A percentile compares a stretch with the other conserved stretches of the same genome.
These are phyloP conservation scores for Donacobius atricapilla DNA, from an alignment of 2,113 vertebrate genomes.

Conservation along the genomic window DNA sequence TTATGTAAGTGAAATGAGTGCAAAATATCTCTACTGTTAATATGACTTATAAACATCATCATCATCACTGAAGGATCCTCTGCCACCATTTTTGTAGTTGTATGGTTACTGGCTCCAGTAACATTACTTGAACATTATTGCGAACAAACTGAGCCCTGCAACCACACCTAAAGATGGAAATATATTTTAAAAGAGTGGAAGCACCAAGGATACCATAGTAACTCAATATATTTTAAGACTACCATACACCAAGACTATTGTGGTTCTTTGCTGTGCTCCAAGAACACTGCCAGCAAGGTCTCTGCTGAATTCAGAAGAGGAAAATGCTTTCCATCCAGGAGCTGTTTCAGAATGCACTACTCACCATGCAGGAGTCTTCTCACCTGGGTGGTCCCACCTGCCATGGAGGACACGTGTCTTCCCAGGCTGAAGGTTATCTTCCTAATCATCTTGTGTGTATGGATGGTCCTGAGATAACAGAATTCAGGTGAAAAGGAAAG, in stretches of 20 bases:
- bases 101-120: not conserved
- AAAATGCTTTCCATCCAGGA: not conserved
- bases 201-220: not conserved
- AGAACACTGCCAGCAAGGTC: not conserved
- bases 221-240: not conserved
- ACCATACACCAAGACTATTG: not conserved
- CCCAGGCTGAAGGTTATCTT: not conserved
- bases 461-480: not conserved
- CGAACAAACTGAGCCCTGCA: not conserved
- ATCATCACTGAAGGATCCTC: not conserved
- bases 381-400: not conserved
- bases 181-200: not conserved
- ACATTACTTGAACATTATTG: not conserved
- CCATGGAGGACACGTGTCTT: not conserved
- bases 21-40: not conserved
- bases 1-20: not conserved
- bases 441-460: not conserved
- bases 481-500: not conserved
- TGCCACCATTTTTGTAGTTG: not conserved
- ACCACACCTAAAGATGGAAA: not conserved
- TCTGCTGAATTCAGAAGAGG: not conserved
- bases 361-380: conserved; percentile 65
- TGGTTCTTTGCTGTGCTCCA: not conserved
- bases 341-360: not conserved
- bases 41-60: not conserved